Conservation (phyloP, 2,113 vertebrate genomes). For the Eptesicus fuscus region DNA sequence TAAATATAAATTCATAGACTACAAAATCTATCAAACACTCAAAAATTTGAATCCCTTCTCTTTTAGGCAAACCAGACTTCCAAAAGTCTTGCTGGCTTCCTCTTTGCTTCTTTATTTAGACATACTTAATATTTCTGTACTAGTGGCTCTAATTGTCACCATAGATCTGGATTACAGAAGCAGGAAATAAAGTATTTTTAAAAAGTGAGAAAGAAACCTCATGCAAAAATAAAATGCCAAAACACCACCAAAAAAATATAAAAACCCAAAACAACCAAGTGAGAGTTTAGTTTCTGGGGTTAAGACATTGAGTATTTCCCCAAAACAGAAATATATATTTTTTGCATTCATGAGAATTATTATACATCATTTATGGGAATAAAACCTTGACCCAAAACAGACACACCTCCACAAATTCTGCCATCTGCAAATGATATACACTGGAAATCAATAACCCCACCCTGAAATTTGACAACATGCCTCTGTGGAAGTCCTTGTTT, state of each 20-base stretch:
- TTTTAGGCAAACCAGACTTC: neutral
- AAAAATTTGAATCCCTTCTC: neutral
- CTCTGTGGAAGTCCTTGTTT: neutral
- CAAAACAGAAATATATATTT: neutral
- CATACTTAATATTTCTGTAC: neutral
- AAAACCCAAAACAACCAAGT: neutral
- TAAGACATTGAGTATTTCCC: neutral
- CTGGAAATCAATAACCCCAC: neutral
- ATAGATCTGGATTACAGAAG: neutral
- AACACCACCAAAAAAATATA: neutral
- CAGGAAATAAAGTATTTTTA: constrained; percentile 4
- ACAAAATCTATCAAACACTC: neutral
- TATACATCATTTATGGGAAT: neutral
- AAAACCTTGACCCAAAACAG: neutral
- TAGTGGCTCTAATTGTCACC: neutral
- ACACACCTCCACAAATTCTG: constrained; percentile 22
- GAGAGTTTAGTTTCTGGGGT: neutral
- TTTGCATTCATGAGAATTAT: neutral
- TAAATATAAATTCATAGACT: neutral
- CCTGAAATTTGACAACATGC: constrained; percentile 2
- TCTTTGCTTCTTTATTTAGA: neutral
- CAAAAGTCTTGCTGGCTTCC: neutral
- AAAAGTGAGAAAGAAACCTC: neutral
- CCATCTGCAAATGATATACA: neutral
- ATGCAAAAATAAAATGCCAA: neutral